These are phyloP conservation scores for Rhopalosiphum padi DNA, from an alignment of 1,140 invertebrate genomes.

Conservation along the genomic window DNA sequence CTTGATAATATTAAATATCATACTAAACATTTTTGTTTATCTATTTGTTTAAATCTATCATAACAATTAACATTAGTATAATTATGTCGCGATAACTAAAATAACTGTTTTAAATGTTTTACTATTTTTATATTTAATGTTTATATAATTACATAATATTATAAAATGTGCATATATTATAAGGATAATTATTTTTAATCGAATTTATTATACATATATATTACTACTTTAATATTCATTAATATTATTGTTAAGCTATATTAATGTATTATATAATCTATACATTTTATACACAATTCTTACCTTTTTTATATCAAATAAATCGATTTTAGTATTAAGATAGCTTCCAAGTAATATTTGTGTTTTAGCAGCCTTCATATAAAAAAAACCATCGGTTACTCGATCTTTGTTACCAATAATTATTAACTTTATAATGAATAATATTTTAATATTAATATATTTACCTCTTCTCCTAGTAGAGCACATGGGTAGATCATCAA, in stretches of 20 bases:
- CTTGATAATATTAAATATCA: background rate
- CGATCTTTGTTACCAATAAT: background rate
- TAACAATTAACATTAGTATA: background rate
- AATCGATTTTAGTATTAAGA: slow-evolving; percentile 42
- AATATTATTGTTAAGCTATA: background rate
- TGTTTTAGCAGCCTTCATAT: slow-evolving; percentile 34
- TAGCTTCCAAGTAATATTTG: slow-evolving; percentile 43
- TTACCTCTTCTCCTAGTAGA: slow-evolving; percentile 39
- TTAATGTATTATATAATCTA: background rate
- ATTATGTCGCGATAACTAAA: background rate
- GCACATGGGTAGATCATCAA: slow-evolving; percentile 27
- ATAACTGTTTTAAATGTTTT: background rate
- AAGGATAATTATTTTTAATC: background rate
- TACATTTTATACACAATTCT: background rate
- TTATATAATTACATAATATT: background rate
- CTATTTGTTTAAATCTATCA: background rate
- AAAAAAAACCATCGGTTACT: background rate
- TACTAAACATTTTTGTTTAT: background rate
- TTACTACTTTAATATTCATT: background rate
- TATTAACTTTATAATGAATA: background rate
- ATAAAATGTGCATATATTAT: background rate
- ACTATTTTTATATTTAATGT: background rate
- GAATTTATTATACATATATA: background rate
- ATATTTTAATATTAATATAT: background rate
- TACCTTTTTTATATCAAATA: slow-evolving; percentile 41